Base-by-base conservation (phyloP, 2,888 invertebrate species). In the Eugnorisma glareosa region DNA sequence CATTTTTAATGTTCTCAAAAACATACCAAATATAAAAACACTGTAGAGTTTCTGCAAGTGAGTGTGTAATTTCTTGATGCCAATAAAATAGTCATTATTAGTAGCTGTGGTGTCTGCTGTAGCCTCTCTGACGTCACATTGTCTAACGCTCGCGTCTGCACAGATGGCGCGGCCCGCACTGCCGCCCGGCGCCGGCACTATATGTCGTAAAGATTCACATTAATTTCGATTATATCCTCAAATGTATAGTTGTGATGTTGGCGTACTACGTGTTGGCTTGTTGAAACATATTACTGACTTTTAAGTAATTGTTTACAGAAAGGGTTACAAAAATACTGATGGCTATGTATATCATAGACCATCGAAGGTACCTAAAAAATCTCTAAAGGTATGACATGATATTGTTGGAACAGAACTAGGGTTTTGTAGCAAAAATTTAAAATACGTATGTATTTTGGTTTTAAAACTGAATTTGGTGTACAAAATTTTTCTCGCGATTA, bases 121-220 rank as follows among this genome's bases (percentile, higher is more conserved):
- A 40, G 79, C 61, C 57, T 8, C 13, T 61, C n/a, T 35, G 11
- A 24, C 67, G 15, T 31, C 83, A 72, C 84, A 21, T 18, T 61
- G 7, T 15, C 15, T 67, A 63, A 61, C 70, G 31, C 11, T 21
- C 67, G 48, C 83, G 79, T 85, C 75, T 81, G 79, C 84, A 77
- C 89, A 91, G 89, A 88, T 88, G 88, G 84, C 77, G 87, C 66
- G 48, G 67, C 45, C 15, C 75, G 80, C 82, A 81, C 88, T 75
- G 57, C 89, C 75, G 72, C 68, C 66, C 84, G 67, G 77, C 84
- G 84, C 74, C 79, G 76, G 74, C 87, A 75, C 81, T 63, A 66
- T 24, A 66, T 76, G 10, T 40, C 67, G 81, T 85, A 82, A 84
- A 85, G 80, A 73, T 76, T 80, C 66, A 77, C 66, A 69, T 82